Evolutionary conservation across 2,888 invertebrate genomes (phyloP).

Genomic region (Acleris cristana): DNA sequence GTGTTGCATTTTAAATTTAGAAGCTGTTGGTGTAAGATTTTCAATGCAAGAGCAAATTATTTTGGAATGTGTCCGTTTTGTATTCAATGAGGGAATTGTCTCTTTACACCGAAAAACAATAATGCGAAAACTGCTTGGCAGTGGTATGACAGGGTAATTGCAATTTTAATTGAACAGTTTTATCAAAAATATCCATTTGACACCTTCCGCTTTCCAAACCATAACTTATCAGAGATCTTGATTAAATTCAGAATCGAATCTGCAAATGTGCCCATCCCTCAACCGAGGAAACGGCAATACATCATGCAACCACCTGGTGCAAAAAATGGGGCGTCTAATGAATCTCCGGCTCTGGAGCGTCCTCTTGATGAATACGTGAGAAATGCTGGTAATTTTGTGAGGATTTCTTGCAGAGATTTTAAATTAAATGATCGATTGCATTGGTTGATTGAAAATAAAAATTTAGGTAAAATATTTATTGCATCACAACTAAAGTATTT

Average conservation of each 20-base stretch:
- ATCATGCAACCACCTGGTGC: constrained; percentile 32
- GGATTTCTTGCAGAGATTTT: constrained; percentile 25
- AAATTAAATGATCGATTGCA: constrained; percentile 4
- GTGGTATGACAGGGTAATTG: no score
- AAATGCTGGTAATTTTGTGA: constrained; percentile 27
- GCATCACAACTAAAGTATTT: no score
- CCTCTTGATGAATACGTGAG: constrained; percentile 14
- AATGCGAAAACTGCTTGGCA: no score
- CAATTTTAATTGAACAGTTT: background rate
- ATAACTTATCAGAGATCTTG: constrained; percentile 7
- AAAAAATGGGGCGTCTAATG: constrained; percentile 34
- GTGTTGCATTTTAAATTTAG: no score
- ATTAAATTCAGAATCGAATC: constrained; percentile 31
- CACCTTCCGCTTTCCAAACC: background rate
- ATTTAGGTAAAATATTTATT: no score
- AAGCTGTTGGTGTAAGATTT: no score
- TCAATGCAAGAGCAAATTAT: no score
- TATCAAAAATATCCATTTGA: background rate
- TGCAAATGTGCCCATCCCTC: constrained; percentile 27
- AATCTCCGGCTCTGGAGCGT: constrained; percentile 7
- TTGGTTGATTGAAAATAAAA: background rate
- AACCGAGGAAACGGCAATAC: constrained; percentile 25
- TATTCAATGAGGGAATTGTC: no score
- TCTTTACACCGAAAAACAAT: no score
- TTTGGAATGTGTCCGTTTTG: no score